phyloP scores from a whole-genome alignment of 2,797 vertebrate genomes.

The Myripristis murdjan region DNA sequence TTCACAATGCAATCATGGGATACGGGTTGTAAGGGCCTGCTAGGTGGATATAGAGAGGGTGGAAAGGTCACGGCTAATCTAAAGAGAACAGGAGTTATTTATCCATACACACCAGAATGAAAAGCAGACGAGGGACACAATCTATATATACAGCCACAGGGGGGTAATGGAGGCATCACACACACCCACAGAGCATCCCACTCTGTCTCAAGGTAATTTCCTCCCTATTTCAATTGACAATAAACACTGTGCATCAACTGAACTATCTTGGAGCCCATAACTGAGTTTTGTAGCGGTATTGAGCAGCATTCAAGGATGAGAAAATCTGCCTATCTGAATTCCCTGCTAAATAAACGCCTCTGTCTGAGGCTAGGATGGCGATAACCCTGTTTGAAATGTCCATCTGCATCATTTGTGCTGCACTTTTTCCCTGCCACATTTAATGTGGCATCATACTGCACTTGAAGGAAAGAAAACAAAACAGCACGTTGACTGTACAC shows the following conservation, averaged over 20 bases:
- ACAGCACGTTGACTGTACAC: conserved; percentile 57
- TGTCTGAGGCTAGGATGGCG: conserved; percentile 46
- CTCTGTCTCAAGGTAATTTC: conserved; percentile 71
- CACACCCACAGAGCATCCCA: conserved; percentile 44
- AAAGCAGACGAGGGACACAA: conserved; percentile 75
- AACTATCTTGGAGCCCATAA: conserved; percentile 59
- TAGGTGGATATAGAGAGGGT: conserved; percentile 70
- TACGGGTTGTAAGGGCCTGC: conserved; percentile 70
- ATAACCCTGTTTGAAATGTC: conserved; percentile 51
- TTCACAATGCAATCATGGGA: conserved; percentile 81
- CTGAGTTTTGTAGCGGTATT: conserved; percentile 55
- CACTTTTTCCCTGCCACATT: conserved; percentile 55
- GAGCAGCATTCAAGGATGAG: conserved; percentile 59
- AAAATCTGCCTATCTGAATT: conserved; percentile 48
- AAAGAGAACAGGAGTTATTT: conserved; percentile 82
- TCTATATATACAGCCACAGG: conserved; percentile 75
- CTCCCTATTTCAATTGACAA: conserved; percentile 72
- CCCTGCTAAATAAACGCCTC: conserved; percentile 51
- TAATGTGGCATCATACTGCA: conserved; percentile 59
- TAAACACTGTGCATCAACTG: conserved; percentile 70
- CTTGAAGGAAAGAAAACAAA: conserved; percentile 71
- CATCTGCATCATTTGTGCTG: conserved; percentile 57
- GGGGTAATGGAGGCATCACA: conserved; percentile 62
- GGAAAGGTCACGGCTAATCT: conserved; percentile 84
- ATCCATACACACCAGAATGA: conserved; percentile 81